Conservation (phyloP, 2,113 vertebrate species). For the Nansenia antarctica region DNA sequence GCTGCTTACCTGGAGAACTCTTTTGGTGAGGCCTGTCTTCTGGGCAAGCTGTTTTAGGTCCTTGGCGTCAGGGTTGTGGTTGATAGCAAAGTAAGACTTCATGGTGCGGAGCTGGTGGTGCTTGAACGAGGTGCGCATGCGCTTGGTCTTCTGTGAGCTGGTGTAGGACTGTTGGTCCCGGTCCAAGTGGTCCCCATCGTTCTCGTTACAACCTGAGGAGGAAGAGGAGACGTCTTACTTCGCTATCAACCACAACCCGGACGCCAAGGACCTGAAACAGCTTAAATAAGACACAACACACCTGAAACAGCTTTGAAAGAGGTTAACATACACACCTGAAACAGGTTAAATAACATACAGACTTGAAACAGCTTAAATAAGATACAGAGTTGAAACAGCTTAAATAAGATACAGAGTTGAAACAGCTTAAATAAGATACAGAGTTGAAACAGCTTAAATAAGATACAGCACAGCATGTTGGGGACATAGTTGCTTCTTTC, state of each 20-base stretch:
- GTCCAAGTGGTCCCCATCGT: constrained; percentile 95
- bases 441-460: too few species aligned
- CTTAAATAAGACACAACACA: not conserved
- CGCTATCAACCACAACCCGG: too few species aligned
- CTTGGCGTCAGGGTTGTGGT: constrained; percentile 99
- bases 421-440: too few species aligned
- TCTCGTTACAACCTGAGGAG: constrained; percentile 93
- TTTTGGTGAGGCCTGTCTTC: constrained; percentile 99
- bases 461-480: too few species aligned
- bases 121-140: constrained; percentile 99
- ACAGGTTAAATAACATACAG: too few species aligned
- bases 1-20: constrained; percentile 98
- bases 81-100: constrained; percentile 99
- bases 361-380: too few species aligned
- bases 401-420: too few species aligned
- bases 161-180: constrained; percentile 96
- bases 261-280: too few species aligned
- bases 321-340: too few species aligned
- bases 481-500: too few species aligned
- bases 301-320: not conserved
- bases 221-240: constrained; percentile 3
- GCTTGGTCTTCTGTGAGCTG: constrained; percentile 97
- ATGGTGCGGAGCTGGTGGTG: constrained; percentile 99
- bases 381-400: too few species aligned
- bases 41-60: constrained; percentile 99